Conservation (phyloP, 1,140 invertebrate species). For the Aphaenogaster ashmeadi region DNA sequence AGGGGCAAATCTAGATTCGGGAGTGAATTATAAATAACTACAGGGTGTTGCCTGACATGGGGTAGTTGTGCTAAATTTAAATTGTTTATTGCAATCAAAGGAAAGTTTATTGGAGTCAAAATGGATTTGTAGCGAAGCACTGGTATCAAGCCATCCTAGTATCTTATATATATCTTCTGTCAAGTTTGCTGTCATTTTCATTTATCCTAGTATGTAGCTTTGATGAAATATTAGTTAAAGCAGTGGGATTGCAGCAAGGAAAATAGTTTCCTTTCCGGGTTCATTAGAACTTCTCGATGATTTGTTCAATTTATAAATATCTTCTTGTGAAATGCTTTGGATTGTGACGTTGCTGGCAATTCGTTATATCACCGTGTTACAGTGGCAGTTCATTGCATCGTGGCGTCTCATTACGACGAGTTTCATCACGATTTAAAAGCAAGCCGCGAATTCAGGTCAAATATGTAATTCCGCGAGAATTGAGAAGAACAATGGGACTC, state of each 20-base stretch:
- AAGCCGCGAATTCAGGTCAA: slow-evolving; percentile 68
- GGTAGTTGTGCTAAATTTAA: no score
- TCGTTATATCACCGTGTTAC: not conserved
- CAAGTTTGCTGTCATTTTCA: not conserved
- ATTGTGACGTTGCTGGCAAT: slow-evolving; percentile 2
- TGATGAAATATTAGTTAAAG: not conserved
- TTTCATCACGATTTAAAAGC: slow-evolving; percentile 72
- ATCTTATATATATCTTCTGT: not conserved
- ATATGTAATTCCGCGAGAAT: slow-evolving; percentile 65
- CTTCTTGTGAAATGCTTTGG: not conserved
- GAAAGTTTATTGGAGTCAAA: no score
- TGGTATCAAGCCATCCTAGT: no score
- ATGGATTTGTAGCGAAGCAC: no score
- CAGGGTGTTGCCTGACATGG: no score
- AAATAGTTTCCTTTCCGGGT: not conserved
- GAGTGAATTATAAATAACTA: no score
- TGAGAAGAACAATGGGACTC: slow-evolving; percentile 51
- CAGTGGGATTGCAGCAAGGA: not conserved
- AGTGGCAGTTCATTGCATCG: not conserved
- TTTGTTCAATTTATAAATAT: not conserved
- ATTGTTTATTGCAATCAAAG: no score
- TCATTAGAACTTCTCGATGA: not conserved
- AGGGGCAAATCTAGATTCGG: no score
- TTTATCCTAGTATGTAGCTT: not conserved
- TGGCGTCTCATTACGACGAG: slow-evolving; percentile 50